phyloP scores from a whole-genome alignment of 2,113 vertebrate genomes.

The Malurus cyaneus region DNA sequence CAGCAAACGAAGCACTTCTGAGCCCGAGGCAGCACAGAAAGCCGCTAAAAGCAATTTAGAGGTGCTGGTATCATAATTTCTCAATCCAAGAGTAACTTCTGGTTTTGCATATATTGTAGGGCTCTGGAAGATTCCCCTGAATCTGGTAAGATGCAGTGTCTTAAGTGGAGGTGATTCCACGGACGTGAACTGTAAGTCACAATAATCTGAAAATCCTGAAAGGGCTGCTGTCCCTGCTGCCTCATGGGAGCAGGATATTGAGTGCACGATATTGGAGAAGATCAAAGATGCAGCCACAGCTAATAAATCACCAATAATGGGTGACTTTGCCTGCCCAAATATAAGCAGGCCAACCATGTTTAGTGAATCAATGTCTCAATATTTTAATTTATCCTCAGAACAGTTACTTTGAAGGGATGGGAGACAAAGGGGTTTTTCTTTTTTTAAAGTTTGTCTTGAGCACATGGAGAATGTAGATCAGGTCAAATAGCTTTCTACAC shows the following conservation, averaged over 20 bases:
- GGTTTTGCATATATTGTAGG: constrained; percentile 34
- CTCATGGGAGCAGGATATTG: background rate
- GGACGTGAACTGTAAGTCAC: background rate
- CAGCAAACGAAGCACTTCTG: constrained; percentile 58
- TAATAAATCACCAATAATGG: constrained; percentile 39
- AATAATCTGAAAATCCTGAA: background rate
- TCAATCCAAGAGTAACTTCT: constrained; percentile 56
- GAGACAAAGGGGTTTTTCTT: background rate
- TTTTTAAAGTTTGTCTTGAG: background rate
- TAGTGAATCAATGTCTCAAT: constrained; percentile 26
- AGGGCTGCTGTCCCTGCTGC: background rate
- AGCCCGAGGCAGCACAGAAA: constrained; percentile 35
- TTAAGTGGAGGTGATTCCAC: background rate
- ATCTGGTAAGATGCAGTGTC: background rate
- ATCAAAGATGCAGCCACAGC: constrained; percentile 1
- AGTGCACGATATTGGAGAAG: background rate
- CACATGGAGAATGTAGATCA: background rate
- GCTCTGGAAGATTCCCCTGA: constrained; percentile 10
- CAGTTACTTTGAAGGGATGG: background rate
- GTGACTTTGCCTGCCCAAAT: background rate
- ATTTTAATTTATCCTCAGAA: background rate
- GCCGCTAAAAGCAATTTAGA: constrained; percentile 52
- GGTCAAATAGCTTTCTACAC: background rate
- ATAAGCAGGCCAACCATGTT: background rate
- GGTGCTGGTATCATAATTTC: constrained; percentile 51